Evolutionary conservation across 2,113 vertebrate species (phyloP).

Genomic region (Anolis sagrei): DNA sequence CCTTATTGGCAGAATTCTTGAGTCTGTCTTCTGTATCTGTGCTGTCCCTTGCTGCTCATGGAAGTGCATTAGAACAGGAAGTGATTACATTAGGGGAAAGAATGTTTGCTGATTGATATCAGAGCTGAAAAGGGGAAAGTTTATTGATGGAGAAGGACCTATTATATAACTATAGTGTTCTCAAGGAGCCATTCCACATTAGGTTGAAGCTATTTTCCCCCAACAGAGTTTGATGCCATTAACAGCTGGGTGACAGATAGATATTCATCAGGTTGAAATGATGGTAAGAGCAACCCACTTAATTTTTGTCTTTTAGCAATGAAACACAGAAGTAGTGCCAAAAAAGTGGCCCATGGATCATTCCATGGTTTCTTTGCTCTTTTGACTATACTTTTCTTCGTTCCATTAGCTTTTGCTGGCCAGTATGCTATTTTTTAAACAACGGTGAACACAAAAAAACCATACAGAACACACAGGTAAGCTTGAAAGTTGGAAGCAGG

Average conservation of each 20-base stretch:
- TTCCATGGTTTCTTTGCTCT: neutral
- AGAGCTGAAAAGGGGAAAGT: too few species aligned
- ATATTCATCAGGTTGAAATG: neutral
- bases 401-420: conserved; percentile 21
- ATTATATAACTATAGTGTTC: neutral
- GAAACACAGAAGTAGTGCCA: neutral
- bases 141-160: too few species aligned
- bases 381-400: neutral
- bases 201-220: neutral
- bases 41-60: too few species aligned
- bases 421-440: conserved; percentile 34
- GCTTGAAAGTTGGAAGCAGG: conserved; percentile 20
- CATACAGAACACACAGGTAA: accelerated
- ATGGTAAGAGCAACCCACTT: neutral
- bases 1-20: too few species aligned
- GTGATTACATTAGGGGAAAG: too few species aligned
- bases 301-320: neutral
- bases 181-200: neutral
- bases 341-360: neutral
- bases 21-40: too few species aligned
- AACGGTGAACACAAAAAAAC: neutral
- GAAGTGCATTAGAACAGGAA: too few species aligned
- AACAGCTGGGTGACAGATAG: neutral
- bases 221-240: neutral
- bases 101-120: too few species aligned